phyloP scores from a whole-genome alignment of 2,888 invertebrate species.

The Rotaria magnacalcarata region DNA sequence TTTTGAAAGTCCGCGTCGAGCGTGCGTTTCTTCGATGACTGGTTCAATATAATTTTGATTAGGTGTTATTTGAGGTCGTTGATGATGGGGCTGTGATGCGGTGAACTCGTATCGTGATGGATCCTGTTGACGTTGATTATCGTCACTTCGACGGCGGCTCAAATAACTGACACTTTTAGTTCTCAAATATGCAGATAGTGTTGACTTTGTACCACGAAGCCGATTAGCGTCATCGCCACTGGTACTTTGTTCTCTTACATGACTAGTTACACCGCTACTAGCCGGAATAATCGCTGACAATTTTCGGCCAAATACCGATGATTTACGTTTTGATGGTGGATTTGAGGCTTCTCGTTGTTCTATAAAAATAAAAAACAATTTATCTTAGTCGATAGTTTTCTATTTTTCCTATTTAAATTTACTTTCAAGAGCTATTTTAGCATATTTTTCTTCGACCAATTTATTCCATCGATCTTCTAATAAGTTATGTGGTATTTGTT shows the following conservation, averaged over 20 bases:
- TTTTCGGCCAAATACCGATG: neutral
- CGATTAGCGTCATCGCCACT: neutral
- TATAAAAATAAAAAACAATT: neutral
- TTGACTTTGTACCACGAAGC: neutral
- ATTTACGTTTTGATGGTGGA: neutral
- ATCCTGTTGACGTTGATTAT: neutral
- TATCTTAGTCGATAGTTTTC: too few species aligned
- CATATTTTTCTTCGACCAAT: conserved; percentile 10
- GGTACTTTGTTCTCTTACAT: neutral
- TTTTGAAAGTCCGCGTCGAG: neutral
- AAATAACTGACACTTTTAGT: neutral
- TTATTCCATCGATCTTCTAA: conserved; percentile 16
- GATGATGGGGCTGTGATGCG: neutral
- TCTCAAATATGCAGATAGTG: neutral
- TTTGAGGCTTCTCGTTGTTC: neutral
- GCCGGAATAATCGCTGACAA: neutral
- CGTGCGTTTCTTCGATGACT: neutral
- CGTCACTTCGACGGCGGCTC: neutral
- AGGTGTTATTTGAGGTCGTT: neutral
- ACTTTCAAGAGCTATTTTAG: conserved; percentile 11
- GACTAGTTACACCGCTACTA: neutral
- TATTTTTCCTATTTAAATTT: neutral
- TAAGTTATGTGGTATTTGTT: neutral
- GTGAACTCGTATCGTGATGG: neutral
- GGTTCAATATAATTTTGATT: neutral